These are phyloP conservation scores for Trachelus troglodyta DNA, from an alignment of 2,888 invertebrate species.

Conservation along the genomic window DNA sequence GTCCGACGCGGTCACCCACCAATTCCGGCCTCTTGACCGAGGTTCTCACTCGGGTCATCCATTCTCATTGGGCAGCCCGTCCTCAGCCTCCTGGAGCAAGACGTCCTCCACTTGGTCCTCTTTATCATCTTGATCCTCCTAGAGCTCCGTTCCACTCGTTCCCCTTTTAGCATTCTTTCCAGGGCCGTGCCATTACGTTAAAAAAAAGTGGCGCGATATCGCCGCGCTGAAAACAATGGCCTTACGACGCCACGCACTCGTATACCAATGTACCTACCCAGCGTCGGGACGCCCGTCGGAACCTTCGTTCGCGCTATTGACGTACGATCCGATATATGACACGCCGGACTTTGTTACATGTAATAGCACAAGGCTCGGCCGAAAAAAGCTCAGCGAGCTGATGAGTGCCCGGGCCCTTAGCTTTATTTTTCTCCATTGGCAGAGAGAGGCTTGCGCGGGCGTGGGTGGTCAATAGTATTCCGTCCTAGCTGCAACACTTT, in stretches of 20 bases:
- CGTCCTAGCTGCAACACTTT: slow-evolving; percentile 37
- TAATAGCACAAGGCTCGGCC: slow-evolving; percentile 49
- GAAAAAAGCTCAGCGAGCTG: slow-evolving; percentile 55
- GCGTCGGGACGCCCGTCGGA: background rate
- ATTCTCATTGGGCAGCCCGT: background rate
- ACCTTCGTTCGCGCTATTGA: slow-evolving; percentile 38
- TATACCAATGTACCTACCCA: background rate
- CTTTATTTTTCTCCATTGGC: slow-evolving; percentile 30
- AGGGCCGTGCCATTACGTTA: background rate
- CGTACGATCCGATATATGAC: slow-evolving; percentile 57
- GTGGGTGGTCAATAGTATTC: slow-evolving; percentile 65
- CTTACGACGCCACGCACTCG: background rate
- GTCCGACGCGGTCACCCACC: background rate
- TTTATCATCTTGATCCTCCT: background rate
- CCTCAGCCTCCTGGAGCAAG: background rate
- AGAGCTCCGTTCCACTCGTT: background rate
- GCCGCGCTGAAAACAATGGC: background rate
- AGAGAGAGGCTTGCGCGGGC: slow-evolving; percentile 27
- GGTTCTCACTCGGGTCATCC: background rate
- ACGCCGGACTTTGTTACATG: slow-evolving; percentile 59
- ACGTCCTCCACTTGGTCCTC: background rate
- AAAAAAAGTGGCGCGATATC: background rate
- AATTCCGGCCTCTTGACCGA: background rate
- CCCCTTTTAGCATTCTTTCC: background rate
- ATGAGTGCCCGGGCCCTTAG: slow-evolving; percentile 51